Conservation (phyloP, 2,797 vertebrate species). For the Gymnocypris eckloni region DNA sequence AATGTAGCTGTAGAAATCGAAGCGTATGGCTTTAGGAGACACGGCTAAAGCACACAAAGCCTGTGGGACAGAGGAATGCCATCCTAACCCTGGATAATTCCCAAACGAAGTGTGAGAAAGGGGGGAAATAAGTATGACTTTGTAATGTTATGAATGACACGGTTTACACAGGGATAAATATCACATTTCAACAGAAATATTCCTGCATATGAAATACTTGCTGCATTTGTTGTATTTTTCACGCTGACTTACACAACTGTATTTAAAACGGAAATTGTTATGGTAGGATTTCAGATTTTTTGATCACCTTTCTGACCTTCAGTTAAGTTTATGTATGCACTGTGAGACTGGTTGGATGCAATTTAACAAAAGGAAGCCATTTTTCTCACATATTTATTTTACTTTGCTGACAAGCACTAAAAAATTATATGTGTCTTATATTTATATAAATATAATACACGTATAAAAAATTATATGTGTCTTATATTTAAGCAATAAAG, state of each 20-base stretch:
- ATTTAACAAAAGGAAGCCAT: background rate
- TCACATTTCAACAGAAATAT: slow-evolving; percentile 79
- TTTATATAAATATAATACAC: too few species aligned
- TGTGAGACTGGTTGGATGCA: background rate
- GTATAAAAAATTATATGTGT: too few species aligned
- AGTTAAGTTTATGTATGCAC: slow-evolving; percentile 16
- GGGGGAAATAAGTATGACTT: slow-evolving; percentile 78
- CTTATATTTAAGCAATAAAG: background rate
- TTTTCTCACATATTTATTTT: background rate
- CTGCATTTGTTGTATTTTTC: slow-evolving; percentile 80
- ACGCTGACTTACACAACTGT: slow-evolving; percentile 75
- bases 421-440: background rate
- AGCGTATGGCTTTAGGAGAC: slow-evolving; percentile 75
- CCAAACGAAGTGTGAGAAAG: slow-evolving; percentile 85
- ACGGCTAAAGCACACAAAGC: slow-evolving; percentile 79
- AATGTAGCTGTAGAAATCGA: slow-evolving; percentile 69
- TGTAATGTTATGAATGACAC: slow-evolving; percentile 79
- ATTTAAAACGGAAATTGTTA: slow-evolving; percentile 78
- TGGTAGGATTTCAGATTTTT: slow-evolving; percentile 76
- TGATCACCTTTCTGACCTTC: slow-evolving; percentile 27
- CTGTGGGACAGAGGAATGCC: slow-evolving; percentile 75
- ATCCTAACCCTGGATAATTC: slow-evolving; percentile 74
- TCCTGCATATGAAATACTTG: slow-evolving; percentile 72
- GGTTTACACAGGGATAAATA: slow-evolving; percentile 82
- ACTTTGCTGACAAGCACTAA: background rate